Evolutionary conservation across 1,140 invertebrate species (phyloP).

Genomic region (Drosophila obscura): DNA sequence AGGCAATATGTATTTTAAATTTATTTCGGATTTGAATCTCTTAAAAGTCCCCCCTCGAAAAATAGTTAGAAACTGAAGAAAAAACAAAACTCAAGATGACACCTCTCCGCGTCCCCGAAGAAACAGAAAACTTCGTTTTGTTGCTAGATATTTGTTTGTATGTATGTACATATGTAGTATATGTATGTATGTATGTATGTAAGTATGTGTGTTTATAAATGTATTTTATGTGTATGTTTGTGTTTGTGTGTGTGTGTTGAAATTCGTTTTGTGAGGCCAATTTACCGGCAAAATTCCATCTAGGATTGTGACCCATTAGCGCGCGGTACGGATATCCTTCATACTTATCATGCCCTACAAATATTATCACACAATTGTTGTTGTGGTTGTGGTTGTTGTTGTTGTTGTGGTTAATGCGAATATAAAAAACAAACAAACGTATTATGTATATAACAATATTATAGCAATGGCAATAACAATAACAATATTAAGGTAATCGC

Average conservation of each 20-base stretch:
- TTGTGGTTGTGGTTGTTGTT: conserved; percentile 47
- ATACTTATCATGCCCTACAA: conserved; percentile 83
- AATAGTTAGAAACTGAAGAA: conserved; percentile 1
- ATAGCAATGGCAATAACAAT: conserved; percentile 4
- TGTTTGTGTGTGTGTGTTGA: conserved; percentile 25
- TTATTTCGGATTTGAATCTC: conserved; percentile 17
- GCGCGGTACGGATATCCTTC: conserved; percentile 83
- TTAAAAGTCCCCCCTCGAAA: neutral
- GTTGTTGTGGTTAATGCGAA: conserved; percentile 48
- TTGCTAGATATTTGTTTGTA: conserved; percentile 26
- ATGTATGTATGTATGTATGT: conserved; percentile 29
- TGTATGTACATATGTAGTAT: conserved; percentile 7
- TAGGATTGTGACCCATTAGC: conserved; percentile 83
- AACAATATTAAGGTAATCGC: conserved; percentile 43
- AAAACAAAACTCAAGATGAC: neutral
- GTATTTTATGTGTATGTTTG: conserved; percentile 22
- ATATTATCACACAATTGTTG: conserved; percentile 66
- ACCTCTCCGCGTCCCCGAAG: neutral
- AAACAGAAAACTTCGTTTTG: conserved; percentile 4
- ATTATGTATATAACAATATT: conserved; percentile 19
- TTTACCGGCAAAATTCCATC: conserved; percentile 84
- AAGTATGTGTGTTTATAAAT: conserved; percentile 15
- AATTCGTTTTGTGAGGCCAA: conserved; percentile 66
- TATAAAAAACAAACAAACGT: conserved; percentile 50
- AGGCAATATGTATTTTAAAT: conserved; percentile 3